phyloP scores from a whole-genome alignment of 2,797 vertebrate genomes.

The Allobates femoralis region DNA sequence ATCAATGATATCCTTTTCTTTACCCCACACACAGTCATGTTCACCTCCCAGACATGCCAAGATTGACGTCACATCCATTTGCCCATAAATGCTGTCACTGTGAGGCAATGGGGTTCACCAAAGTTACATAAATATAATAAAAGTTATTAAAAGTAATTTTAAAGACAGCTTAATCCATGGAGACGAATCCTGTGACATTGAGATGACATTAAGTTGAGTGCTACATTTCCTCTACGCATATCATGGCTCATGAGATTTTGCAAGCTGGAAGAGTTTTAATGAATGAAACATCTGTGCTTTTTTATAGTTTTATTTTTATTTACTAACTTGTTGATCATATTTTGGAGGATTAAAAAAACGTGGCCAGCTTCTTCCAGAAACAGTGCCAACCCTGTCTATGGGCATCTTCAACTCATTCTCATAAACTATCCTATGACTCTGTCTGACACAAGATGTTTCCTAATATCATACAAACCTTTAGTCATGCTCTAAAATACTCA shows the following conservation, averaged over 20 bases:
- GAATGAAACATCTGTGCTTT: not conserved
- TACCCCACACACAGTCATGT: not conserved
- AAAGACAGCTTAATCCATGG: slow-evolving; percentile 8
- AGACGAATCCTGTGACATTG: not conserved
- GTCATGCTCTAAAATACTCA: too few relatives aligned
- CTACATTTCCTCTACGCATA: slow-evolving; percentile 15
- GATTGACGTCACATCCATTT: slow-evolving; percentile 1
- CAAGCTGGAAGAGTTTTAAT: not conserved
- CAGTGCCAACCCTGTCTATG: not conserved
- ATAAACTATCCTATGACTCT: not conserved
- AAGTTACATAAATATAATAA: slow-evolving; percentile 35
- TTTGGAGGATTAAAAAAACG: not conserved
- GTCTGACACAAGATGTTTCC: too few relatives aligned
- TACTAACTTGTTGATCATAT: not conserved
- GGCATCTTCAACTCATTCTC: not conserved
- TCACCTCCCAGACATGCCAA: slow-evolving; percentile 13
- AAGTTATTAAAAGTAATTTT: slow-evolving; percentile 40
- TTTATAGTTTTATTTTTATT: not conserved
- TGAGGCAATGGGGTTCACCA: slow-evolving; percentile 7
- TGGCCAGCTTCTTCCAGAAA: not conserved
- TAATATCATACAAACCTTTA: too few relatives aligned
- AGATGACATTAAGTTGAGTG: slow-evolving; percentile 12
- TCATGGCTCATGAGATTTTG: slow-evolving; percentile 12
- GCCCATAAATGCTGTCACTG: slow-evolving; percentile 17
- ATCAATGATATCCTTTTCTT: slow-evolving; percentile 26